Base-by-base conservation (phyloP, 2,888 invertebrate species). In the Rapana venosa region DNA sequence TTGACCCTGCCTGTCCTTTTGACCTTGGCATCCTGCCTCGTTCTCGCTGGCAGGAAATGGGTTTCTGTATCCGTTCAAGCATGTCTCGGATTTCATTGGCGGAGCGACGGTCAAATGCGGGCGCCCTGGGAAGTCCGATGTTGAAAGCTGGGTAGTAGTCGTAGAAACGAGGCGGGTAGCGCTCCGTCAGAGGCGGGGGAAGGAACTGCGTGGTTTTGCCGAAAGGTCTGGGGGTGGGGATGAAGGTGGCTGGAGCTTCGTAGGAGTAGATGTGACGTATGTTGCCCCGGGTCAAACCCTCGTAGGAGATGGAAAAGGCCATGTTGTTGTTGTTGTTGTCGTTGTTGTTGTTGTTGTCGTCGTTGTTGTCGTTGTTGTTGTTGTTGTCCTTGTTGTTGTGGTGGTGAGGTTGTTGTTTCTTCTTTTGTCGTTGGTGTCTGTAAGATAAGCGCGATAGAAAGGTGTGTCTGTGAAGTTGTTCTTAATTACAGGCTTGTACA, bases 251-350 rank as follows among this genome's bases (percentile, higher is more conserved):
- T 2, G 61, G 47, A 36, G 79, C 17, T 47, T 85, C 70, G 86
- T 88, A 83, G 26, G 91, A 91, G 92, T 94, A 94, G 32, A 94
- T 94, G 87, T 94, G 94, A 83, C 93, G 93, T 30, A 94, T 93
- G 89, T 94, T 93, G 30, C 92, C 88, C 32, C 90, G 91, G 15
- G 93, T 89, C 58, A 94, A 93, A 11, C 92, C 91, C 87, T 92
- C 92, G 90, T 93, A 94, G 26, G 94, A 93, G n/a, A 93, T 92
- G 89, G 92, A 92, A 87, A 94, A 93, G 58, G 93, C 93, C 93
- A 93, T 94, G 90, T 74, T 92, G 20, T 13, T 35, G 61, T 66
- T 66, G 6, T 81, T 66, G n/a, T n/a, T n/a, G n/a, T n/a, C n/a
- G n/a, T n/a, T n/a, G n/a, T n/a, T n/a, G n/a, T n/a, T n/a, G n/a